Conservation (phyloP, 2,888 invertebrate genomes). For the Sphaerophoria rueppellii region DNA sequence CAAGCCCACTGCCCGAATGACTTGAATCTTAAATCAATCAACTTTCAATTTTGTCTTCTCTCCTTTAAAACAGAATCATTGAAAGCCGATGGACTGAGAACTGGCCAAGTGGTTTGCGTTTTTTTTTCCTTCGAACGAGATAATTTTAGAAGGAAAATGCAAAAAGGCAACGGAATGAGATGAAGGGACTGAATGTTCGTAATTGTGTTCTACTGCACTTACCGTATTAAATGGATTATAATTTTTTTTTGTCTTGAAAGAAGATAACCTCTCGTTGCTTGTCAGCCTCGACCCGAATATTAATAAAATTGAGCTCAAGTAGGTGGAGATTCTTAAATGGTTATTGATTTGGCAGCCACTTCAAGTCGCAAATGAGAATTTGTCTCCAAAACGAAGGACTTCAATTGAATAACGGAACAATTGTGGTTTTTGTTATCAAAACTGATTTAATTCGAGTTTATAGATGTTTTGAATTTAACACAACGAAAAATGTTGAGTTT, state of each 20-base stretch:
- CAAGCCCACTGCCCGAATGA: constrained; percentile 44
- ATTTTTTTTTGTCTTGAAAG: constrained; percentile 15
- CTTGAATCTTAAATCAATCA: constrained; percentile 30
- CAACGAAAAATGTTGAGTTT: too few species aligned
- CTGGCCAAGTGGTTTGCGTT: neutral
- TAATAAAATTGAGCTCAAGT: constrained; percentile 36
- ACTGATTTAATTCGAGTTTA: neutral
- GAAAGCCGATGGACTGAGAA: neutral
- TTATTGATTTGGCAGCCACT: constrained; percentile 61
- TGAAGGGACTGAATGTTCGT: neutral
- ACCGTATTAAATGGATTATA: constrained; percentile 49
- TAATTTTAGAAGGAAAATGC: constrained; percentile 5
- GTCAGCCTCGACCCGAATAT: constrained; percentile 54
- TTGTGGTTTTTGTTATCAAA: neutral
- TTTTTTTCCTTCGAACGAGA: neutral
- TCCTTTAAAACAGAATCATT: constrained; percentile 4
- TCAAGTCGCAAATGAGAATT: neutral
- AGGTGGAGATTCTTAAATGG: constrained; percentile 42
- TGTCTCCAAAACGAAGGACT: neutral
- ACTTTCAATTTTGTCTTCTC: neutral
- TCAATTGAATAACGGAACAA: neutral
- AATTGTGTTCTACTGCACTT: constrained; percentile 31
- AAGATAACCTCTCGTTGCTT: neutral
- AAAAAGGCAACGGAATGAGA: constrained; percentile 18
- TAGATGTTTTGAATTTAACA: too few species aligned